Base-by-base conservation (phyloP, 2,888 invertebrate species). In the Hylaea fasciaria region DNA sequence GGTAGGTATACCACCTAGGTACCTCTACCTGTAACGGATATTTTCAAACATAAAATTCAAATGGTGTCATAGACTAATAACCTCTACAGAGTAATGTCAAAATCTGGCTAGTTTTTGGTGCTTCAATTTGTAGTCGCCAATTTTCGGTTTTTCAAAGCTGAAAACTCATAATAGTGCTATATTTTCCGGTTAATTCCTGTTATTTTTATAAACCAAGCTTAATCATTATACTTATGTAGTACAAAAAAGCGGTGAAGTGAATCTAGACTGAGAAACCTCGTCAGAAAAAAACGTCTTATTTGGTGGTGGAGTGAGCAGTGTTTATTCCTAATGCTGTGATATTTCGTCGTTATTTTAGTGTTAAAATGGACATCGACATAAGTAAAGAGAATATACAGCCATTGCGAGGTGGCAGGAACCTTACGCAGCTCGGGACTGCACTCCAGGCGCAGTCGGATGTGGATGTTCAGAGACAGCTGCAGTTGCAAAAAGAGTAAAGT, bases 371-470 rank as follows among this genome's bases (percentile, higher is more conserved):
- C 91, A 95, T 95, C 85, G 95, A 95, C 88, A 90, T 94, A 76
- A 95, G 96, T 75, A 98, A 98, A 89, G 98, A 98, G 92, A 98
- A 98, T 89, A 98, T 99, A 76, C 98, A 97, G 83, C 99, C 99
- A 50, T 90, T 98, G 68, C 95, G 96, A 74, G 95, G 96, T 73
- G 98, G 98, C 43, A 94, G 98, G 74, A 96, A 97, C 87, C 95
- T 95, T 60, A 92, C 94, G 56, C 95, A 96, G 77, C 89, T 98
- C 70, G 96, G 95, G 69, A 95, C 96, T 62, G 97, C 97, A 13
- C 91, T 98, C 67, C 94, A 95, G 85, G 95, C 96, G 57, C 95
- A 96, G 83, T 94, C 94, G 62, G 94, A 95, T 85, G 91, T 93
- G 52, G 95, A 95, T 82, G 93, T 93, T 68, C 95, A 95, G 74